Percentiles rank a stretch among this genome's conserved stretches.
phyloP scores from a whole-genome alignment of 2,888 invertebrate genomes.

The Conomelus anceps region DNA sequence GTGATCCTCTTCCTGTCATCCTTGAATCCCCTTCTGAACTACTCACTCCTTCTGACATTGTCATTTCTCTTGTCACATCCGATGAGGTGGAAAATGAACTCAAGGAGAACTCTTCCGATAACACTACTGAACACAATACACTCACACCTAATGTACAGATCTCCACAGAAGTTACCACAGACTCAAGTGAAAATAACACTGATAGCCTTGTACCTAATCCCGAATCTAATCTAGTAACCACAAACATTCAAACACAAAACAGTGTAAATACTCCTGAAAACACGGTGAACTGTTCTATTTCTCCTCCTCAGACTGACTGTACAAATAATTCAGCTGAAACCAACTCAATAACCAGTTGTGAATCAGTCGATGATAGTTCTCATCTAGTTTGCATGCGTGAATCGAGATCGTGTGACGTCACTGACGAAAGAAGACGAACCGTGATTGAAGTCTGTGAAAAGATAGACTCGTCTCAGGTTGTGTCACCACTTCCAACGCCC shows the following conservation, averaged over 20 bases:
- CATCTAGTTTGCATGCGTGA: conserved; percentile 1
- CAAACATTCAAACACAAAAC: not conserved
- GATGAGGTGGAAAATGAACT: not conserved
- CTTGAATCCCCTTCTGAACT: conserved; percentile 30
- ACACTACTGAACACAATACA: not conserved
- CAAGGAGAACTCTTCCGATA: conserved; percentile 2
- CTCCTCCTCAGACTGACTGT: not conserved
- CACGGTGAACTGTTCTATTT: not conserved
- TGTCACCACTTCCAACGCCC: conserved; percentile 17
- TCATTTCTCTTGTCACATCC: not conserved
- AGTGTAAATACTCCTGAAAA: not conserved
- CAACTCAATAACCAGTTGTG: not conserved
- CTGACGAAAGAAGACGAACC: conserved; percentile 1
- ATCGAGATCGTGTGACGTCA: not conserved
- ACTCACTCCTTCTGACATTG: conserved; percentile 17
- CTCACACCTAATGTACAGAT: not conserved
- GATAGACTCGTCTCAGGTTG: conserved; percentile 9
- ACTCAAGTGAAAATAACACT: conserved; percentile 18
- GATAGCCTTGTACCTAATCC: conserved; percentile 14
- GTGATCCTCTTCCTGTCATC: conserved; percentile 30
- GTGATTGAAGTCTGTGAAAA: conserved; percentile 23
- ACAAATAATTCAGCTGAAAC: not conserved
- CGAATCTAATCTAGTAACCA: not conserved
- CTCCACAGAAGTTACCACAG: not conserved
- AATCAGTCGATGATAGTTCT: conserved; percentile 4